Evolutionary conservation across 2,888 invertebrate species (phyloP), one percentile per base, ranked within the genome.

Genomic region (Iphiclides podalirius): DNA sequence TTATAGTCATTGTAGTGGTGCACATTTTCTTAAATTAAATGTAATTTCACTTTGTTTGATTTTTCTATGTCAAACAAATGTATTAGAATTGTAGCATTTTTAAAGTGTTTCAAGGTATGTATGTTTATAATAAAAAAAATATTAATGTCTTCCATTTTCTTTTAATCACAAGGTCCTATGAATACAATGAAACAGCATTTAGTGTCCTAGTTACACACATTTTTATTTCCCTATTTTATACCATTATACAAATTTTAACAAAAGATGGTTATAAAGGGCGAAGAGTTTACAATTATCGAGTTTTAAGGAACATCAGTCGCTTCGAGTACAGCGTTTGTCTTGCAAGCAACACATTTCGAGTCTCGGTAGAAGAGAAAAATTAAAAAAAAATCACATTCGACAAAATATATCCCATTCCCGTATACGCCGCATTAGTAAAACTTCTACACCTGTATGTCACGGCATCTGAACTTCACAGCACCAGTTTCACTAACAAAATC

Each of bases 131-230:
- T 79, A 79, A 79, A 78, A 69, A n/a, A 63, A 70, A 67, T 70
- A 71, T 73, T 72, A 52, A 53, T 41, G 55, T 64, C 35, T 20
- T 64, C 37, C 56, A 56, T 26, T 9, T 17, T 50, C 55, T 58
- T 64, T 42, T 52, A 42, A 58, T 62, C 49, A 40, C 8, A 47
- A 42, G 44, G 43, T 34, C 9, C 1, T 12, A 26, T 13, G 28
- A 34, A 58, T 47, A 55, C 46, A 85, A 82, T 85, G 57, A 85
- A 86, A 86, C 83, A 75, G 59, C 76, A 55, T 55, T 75, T 60
- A 57, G 69, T 74, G 74, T 80, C 70, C 85, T 87, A 87, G 76
- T 82, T 84, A 86, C 87, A 88, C 87, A 86, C 86, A 84, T 70
- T 79, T 79, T 84, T 84, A 80, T 84, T 87, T 71, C 67, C 67